These are phyloP conservation scores for Elymnias hypermnestra DNA, from an alignment of 1,140 invertebrate species.

Conservation along the genomic window DNA sequence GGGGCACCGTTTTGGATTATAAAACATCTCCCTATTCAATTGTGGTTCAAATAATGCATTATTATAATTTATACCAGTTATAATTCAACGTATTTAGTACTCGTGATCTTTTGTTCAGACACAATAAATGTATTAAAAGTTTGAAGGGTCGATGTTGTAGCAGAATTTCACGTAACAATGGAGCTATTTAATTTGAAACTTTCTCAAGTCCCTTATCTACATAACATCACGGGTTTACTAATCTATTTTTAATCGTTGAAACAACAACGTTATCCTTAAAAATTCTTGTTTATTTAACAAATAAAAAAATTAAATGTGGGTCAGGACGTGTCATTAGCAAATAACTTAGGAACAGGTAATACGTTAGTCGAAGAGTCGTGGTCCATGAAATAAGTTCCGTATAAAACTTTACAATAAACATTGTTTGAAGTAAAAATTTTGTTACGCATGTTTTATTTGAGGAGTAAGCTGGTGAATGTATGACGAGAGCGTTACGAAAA, in stretches of 20 bases:
- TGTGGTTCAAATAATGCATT: slow-evolving; percentile 11
- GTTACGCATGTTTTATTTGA: too few relatives aligned
- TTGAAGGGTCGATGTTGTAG: slow-evolving; percentile 19
- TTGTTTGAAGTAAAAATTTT: too few relatives aligned
- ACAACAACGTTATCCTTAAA: slow-evolving; percentile 37
- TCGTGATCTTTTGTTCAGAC: not conserved
- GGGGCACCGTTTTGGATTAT: not conserved
- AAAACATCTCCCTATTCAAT: slow-evolving; percentile 6
- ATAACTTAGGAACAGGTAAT: slow-evolving; percentile 22
- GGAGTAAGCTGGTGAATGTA: too few relatives aligned
- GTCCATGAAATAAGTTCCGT: not conserved
- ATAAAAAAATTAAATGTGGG: slow-evolving; percentile 37
- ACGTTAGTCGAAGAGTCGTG: not conserved
- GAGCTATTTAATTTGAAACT: slow-evolving; percentile 24
- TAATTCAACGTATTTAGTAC: slow-evolving; percentile 3
- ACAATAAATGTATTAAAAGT: slow-evolving; percentile 13
- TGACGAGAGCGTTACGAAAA: too few relatives aligned
- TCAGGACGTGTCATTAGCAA: slow-evolving; percentile 51
- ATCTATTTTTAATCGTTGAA: slow-evolving; percentile 50
- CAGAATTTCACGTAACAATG: slow-evolving; percentile 52
- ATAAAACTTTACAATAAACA: not conserved
- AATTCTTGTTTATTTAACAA: slow-evolving; percentile 30
- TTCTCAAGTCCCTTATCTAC: slow-evolving; percentile 34
- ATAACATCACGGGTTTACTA: slow-evolving; percentile 49
- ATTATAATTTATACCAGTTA: slow-evolving; percentile 13